phyloP scores from a whole-genome alignment of 2,797 vertebrate genomes.

The Phalloptychus januarius region DNA sequence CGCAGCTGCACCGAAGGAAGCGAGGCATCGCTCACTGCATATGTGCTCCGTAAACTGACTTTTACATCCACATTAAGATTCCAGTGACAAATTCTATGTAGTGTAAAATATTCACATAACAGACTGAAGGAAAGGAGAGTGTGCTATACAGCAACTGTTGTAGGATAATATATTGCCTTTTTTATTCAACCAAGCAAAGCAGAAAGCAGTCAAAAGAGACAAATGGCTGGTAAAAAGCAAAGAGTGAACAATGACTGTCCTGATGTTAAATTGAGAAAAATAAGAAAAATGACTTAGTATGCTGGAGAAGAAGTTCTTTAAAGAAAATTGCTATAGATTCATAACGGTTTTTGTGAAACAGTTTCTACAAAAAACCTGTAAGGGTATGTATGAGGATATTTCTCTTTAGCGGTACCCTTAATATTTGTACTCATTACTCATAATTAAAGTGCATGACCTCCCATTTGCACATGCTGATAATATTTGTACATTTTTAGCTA shows the following conservation, averaged over 20 bases:
- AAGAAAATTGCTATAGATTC: slow-evolving; percentile 40
- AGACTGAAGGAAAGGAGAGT: slow-evolving; percentile 22
- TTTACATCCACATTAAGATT: slow-evolving; percentile 19
- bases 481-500: not conserved
- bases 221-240: slow-evolving; percentile 52
- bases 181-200: slow-evolving; percentile 49
- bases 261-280: slow-evolving; percentile 56
- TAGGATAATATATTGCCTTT: slow-evolving; percentile 25
- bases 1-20: slow-evolving; percentile 7
- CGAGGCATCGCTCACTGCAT: slow-evolving; percentile 2
- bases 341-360: slow-evolving; percentile 30
- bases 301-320: slow-evolving; percentile 34
- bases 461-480: not conserved
- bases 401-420: slow-evolving; percentile 16
- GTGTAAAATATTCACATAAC: slow-evolving; percentile 43
- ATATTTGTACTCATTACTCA: not conserved
- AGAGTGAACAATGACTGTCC: slow-evolving; percentile 43
- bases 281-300: slow-evolving; percentile 43
- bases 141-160: slow-evolving; percentile 45
- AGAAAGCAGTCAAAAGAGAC: slow-evolving; percentile 45
- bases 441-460: slow-evolving; percentile 1
- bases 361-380: slow-evolving; percentile 24
- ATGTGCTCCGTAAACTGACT: slow-evolving; percentile 15
- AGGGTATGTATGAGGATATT: slow-evolving; percentile 6
- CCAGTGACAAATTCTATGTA: slow-evolving; percentile 23